phyloP scores from a whole-genome alignment of 1,140 invertebrate genomes.

The Mya arenaria region DNA sequence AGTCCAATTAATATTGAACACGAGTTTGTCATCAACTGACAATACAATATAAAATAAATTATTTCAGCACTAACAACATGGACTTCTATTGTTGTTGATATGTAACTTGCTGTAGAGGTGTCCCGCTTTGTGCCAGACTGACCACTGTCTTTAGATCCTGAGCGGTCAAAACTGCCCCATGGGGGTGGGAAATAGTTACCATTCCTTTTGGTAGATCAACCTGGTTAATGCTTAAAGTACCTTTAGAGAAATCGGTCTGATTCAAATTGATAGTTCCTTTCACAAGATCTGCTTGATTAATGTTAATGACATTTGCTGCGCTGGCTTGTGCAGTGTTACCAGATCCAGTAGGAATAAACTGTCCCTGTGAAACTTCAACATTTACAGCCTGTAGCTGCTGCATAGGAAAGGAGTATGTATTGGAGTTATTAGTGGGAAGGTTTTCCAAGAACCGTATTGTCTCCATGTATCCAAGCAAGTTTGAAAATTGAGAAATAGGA shows the following conservation, averaged over 20 bases:
- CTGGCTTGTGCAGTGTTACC: not conserved
- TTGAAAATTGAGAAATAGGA: constrained; percentile 58
- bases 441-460: constrained; percentile 65
- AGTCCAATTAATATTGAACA: too few species aligned
- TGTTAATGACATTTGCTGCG: constrained; percentile 27
- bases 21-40: too few species aligned
- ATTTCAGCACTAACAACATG: too few species aligned
- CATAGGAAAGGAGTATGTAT: constrained; percentile 28
- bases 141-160: constrained; percentile 46
- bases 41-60: too few species aligned
- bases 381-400: constrained; percentile 46
- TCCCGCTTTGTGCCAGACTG: constrained; percentile 29
- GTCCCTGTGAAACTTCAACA: constrained; percentile 45
- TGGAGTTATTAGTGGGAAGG: constrained; percentile 63
- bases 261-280: constrained; percentile 40
- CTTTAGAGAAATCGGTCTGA: constrained; percentile 40
- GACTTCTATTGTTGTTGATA: constrained; percentile 39
- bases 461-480: constrained; percentile 66
- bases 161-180: constrained; percentile 15
- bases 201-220: constrained; percentile 40
- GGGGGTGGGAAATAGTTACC: constrained; percentile 33
- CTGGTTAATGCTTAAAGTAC: constrained; percentile 40
- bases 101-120: constrained; percentile 34
- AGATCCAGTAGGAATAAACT: constrained; percentile 26
- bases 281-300: constrained; percentile 38